A percentile compares a stretch with the other conserved stretches of the same genome.
Conservation (phyloP, 2,113 vertebrate species). For the Malurus alboscapulatus region DNA sequence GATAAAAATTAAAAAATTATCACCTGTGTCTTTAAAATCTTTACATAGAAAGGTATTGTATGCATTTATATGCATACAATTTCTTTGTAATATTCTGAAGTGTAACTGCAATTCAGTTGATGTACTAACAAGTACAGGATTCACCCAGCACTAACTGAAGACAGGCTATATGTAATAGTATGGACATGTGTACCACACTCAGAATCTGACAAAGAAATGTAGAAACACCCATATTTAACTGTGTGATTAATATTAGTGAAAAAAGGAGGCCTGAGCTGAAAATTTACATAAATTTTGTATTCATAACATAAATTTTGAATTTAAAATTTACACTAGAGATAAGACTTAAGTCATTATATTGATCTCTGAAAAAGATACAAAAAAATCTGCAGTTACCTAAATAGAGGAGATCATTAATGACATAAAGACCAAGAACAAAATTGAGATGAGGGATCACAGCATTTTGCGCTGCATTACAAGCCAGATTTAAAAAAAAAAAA, state of each 20-base stretch:
- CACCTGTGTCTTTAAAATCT: background rate
- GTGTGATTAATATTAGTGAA: background rate
- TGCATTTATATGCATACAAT: background rate
- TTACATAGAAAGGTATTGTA: background rate
- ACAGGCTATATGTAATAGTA: background rate
- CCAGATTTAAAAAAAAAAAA: background rate
- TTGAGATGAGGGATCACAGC: background rate
- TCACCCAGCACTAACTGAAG: background rate
- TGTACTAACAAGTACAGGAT: background rate
- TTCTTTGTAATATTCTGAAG: background rate
- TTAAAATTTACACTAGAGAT: background rate
- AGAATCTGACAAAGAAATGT: background rate
- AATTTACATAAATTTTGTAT: background rate
- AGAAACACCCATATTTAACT: background rate
- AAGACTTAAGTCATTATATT: background rate
- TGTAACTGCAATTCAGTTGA: background rate
- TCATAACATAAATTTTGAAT: background rate
- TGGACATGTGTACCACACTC: background rate
- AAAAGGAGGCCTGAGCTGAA: background rate
- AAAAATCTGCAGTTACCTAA: background rate
- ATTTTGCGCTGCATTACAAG: background rate
- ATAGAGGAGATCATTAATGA: background rate
- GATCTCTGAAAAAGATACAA: background rate
- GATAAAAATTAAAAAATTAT: background rate
- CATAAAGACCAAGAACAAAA: background rate